Evolutionary conservation across 2,888 invertebrate genomes (phyloP).

Genomic region (Zele albiditarsus): DNA sequence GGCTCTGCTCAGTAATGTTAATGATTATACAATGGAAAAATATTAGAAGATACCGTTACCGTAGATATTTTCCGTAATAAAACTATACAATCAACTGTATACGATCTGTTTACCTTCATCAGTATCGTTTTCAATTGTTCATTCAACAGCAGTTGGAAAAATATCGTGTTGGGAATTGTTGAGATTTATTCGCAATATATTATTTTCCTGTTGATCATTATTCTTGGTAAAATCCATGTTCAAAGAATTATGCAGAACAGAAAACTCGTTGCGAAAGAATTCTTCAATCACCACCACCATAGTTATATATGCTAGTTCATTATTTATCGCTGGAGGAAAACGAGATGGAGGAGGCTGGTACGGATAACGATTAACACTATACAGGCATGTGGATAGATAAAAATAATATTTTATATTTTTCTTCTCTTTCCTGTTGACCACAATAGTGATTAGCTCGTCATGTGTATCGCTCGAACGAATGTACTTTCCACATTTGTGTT

Average conservation of each 20-base stretch:
- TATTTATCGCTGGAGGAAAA: background rate
- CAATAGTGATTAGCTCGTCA: background rate
- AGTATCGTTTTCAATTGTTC: too few relatives aligned
- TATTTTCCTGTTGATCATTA: background rate
- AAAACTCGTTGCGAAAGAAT: background rate
- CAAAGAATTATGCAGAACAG: background rate
- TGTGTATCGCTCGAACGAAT: background rate
- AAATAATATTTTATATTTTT: background rate
- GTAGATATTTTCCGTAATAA: too few relatives aligned
- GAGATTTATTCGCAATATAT: background rate
- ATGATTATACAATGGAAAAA: too few relatives aligned
- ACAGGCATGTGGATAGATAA: background rate
- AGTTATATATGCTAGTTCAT: background rate
- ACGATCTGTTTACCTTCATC: too few relatives aligned
- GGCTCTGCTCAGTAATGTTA: too few relatives aligned
- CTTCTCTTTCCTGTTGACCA: background rate
- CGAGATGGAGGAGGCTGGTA: background rate
- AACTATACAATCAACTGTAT: too few relatives aligned
- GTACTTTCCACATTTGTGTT: background rate
- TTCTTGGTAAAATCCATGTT: background rate
- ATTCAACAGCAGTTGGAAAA: too few relatives aligned
- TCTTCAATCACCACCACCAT: background rate
- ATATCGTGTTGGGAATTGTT: too few relatives aligned
- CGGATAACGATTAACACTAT: slow-evolving; percentile 3
- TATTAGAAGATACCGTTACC: too few relatives aligned